Percentiles rank a stretch among this genome's conserved stretches.
phyloP scores from a whole-genome alignment of 2,888 invertebrate species.

The Cabera pusaria region DNA sequence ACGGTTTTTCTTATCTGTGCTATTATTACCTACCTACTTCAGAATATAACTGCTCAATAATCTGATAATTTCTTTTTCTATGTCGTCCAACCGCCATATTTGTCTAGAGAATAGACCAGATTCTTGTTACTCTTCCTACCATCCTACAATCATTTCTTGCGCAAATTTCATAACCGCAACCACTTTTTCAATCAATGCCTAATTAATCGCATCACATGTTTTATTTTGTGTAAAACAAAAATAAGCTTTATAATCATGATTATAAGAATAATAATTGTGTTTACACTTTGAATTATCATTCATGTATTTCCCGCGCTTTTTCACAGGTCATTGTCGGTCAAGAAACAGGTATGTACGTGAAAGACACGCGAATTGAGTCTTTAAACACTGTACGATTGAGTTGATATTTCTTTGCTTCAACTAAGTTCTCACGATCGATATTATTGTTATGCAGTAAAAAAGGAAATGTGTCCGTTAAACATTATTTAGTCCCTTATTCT shows the following conservation, averaged over 20 bases:
- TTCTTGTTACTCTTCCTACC: slow-evolving; percentile 15
- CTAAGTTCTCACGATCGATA: slow-evolving; percentile 54
- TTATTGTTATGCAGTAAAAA: slow-evolving; percentile 42
- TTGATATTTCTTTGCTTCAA: slow-evolving; percentile 19
- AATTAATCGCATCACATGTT: slow-evolving; percentile 29
- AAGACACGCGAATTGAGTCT: slow-evolving; percentile 24
- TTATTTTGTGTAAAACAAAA: slow-evolving; percentile 9
- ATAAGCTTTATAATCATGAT: background rate
- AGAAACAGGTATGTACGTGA: slow-evolving; percentile 60
- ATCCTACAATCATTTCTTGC: slow-evolving; percentile 16
- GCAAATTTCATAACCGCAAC: slow-evolving; percentile 22
- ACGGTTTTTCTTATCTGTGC: too few relatives aligned
- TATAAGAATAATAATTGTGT: slow-evolving; percentile 16
- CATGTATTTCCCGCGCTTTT: slow-evolving; percentile 61
- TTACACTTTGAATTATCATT: slow-evolving; percentile 34
- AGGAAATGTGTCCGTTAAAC: slow-evolving; percentile 17
- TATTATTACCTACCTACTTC: too few relatives aligned
- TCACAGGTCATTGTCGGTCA: slow-evolving; percentile 74
- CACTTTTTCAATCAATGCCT: slow-evolving; percentile 20
- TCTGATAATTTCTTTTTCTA: too few relatives aligned
- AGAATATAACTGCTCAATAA: too few relatives aligned
- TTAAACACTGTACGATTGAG: rapidly evolving
- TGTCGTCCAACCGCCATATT: too few relatives aligned
- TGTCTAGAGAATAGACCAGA: too few relatives aligned
- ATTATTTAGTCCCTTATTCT: slow-evolving; percentile 18